Evolutionary conservation across 2,888 invertebrate species (phyloP).

Genomic region (Ischnus inquisitorius): DNA sequence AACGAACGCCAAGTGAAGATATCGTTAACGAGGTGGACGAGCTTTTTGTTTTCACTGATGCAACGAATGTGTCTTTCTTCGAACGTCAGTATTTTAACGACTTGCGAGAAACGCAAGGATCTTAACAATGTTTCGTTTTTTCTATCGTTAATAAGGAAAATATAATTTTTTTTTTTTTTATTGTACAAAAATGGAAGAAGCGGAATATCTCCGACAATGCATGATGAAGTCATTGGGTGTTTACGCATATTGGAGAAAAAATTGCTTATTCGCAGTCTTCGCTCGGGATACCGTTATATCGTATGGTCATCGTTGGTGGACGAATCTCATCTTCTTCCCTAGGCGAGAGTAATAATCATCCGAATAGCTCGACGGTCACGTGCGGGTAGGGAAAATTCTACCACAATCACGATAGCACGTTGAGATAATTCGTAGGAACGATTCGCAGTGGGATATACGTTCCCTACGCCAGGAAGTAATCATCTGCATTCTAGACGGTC

Average conservation of each 20-base stretch:
- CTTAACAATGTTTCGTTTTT: conserved; percentile 24
- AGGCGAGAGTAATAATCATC: background rate
- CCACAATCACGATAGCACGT: conserved; percentile 19
- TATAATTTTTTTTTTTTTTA: background rate
- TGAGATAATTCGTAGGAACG: conserved; percentile 11
- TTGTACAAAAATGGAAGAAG: background rate
- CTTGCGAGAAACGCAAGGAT: background rate
- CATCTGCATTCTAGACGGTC: conserved; percentile 10
- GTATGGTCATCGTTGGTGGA: conserved; percentile 9
- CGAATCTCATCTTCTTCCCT: conserved; percentile 4
- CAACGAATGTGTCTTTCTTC: background rate
- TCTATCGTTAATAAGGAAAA: background rate
- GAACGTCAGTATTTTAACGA: background rate
- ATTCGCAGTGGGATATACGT: conserved; percentile 10
- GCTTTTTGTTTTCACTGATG: conserved; percentile 5
- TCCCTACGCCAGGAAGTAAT: conserved; percentile 18
- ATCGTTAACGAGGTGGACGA: conserved; percentile 27
- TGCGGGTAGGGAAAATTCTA: conserved; percentile 8
- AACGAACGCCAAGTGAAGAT: conserved; percentile 37
- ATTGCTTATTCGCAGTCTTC: background rate
- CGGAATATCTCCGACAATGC: background rate
- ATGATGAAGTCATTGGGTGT: background rate
- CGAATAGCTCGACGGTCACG: background rate
- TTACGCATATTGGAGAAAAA: background rate
- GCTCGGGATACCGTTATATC: background rate